These are phyloP conservation scores for Thamnophis elegans DNA, from an alignment of 2,797 vertebrate genomes.

Conservation along the genomic window DNA sequence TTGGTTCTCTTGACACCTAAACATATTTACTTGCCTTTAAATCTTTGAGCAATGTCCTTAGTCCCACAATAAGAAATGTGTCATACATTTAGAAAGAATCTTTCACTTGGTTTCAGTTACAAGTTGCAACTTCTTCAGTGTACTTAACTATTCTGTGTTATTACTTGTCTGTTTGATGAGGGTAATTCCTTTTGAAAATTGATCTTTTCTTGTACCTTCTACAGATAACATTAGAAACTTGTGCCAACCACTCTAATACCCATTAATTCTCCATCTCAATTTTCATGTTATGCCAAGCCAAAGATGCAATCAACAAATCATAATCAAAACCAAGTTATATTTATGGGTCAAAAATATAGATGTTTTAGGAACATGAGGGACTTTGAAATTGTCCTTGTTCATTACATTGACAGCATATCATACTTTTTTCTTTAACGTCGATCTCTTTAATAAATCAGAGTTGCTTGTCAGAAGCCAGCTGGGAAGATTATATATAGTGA, in stretches of 20 bases:
- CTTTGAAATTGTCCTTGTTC: not conserved
- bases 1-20: not conserved
- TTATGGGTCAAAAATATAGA: not conserved
- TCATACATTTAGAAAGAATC: not conserved
- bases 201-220: not conserved
- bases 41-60: not conserved
- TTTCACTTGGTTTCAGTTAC: not conserved
- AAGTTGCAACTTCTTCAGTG: not conserved
- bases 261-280: not conserved
- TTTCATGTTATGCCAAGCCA: not conserved
- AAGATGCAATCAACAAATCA: not conserved
- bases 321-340: not conserved
- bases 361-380: not conserved
- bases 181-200: not conserved
- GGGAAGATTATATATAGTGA: too few relatives aligned
- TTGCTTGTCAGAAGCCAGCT: not conserved
- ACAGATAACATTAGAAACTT: not conserved
- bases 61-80: not conserved
- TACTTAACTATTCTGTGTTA: not conserved
- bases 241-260: not conserved
- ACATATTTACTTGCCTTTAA: not conserved
- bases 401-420: not conserved
- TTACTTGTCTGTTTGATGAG: not conserved
- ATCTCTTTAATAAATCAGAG: not conserved
- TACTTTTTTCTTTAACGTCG: not conserved